Evolutionary conservation across 2,797 vertebrate species (phyloP), one percentile per base, ranked within the genome.

Genomic region (Micropoecilia bifurca): DNA sequence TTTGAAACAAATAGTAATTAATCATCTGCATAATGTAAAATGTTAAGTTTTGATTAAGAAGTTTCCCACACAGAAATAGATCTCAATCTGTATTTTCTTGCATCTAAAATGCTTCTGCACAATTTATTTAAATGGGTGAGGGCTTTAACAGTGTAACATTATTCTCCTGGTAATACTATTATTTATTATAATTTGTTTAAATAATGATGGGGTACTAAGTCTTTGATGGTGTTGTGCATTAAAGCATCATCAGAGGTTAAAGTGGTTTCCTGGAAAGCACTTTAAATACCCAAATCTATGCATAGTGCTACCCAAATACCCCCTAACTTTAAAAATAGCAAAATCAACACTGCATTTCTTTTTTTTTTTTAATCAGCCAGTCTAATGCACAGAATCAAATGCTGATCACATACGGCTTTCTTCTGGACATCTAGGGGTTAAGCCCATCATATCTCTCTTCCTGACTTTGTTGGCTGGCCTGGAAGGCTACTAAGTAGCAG

Each of bases 401-500:
- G n/a, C 55, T 73, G 45, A 69, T 20, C 39, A 61, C 33, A 47
- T 78, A 76, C 28, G 76, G 73, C 75, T 82, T 86, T 90, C 84
- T 83, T 87, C 77, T 83, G 87, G 87, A 77, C 73, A 78, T 87
- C 85, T 93, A 96, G 94, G 93, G 90, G 95, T 95, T 96, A 96
- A 97, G 93, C 84, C 81, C 71, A 75, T 83, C 85, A 88, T 89
- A 82, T 85, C 88, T 76, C 84, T 83, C 82, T 91, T 80, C 72
- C 91, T 90, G 96, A 96, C 96, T 96, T 92, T 93, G 95, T 95
- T 92, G 91, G 94, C 95, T 94, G 94, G 93, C 95, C 88, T 95
- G 94, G 94, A 96, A 95, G 93, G 96, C 93, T 92, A 87, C 95
- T 95, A 95, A 95, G 96, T 94, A 96, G 95, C 97, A 98, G 97